Evolutionary conservation across 2,888 invertebrate species (phyloP), one percentile per base, ranked within the genome.

Genomic region (Auanema sp.): DNA sequence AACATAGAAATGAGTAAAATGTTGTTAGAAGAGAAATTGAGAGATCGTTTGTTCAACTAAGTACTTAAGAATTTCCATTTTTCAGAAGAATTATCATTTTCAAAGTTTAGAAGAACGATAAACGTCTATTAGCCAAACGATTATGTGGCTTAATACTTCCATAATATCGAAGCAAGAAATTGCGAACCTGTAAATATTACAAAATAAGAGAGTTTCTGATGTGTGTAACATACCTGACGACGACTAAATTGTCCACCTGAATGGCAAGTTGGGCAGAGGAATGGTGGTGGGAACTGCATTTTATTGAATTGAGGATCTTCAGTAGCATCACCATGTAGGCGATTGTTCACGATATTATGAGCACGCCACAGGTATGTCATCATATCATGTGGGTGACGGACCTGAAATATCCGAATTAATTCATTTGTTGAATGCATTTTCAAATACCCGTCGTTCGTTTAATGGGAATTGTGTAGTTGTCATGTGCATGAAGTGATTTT

Each of bases 281-380:
- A 82, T 44, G 80, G 75, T 74, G 89, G 75, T 0, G 98, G 98
- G 84, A 92, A 98, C 84, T 92, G 92, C 63, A 90, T 87, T 85
- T 98, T 98, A 0, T 91, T 92, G 85, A 90, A 89, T 64, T 88
- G 85, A 0, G 95, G 93, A 86, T 98, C 97, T 85, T 96, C 95
- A 0, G 93, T 92, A 12, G 69, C 54, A 83, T 94, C 93, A 0
- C 92, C 91, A 44, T 91, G 89, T 41, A 97, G 87, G 72, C 96
- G 89, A 71, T 89, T 86, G 84, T 98, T 98, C 0, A 93, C 96
- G 85, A 90, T 85, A 85, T 96, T 96, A 84, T 96, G 96, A 0
- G 92, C 91, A 77, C 88, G 88, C 96, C 96, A 97, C 44, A 83
- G 68, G 58, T 83, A 83, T 44, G 81, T 79, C 70, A 82, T 73